A percentile compares a stretch with the other conserved stretches of the same genome.
These are phyloP conservation scores for Reticulitermes speratus DNA, from an alignment of 1,140 invertebrate genomes.

Conservation along the genomic window DNA sequence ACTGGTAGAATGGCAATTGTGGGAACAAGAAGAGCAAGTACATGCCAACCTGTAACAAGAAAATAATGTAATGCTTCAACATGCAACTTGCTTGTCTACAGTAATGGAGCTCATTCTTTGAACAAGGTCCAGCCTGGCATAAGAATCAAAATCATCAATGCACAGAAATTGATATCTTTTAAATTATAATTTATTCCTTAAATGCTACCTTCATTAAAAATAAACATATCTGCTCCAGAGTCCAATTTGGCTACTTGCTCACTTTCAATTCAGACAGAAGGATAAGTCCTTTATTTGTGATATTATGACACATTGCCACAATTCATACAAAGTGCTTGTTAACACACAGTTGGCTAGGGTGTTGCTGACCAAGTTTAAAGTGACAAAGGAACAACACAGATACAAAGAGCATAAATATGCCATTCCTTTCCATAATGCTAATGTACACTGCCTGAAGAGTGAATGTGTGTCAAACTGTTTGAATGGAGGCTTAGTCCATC, in stretches of 20 bases:
- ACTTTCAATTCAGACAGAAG: neutral
- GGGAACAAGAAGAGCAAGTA: neutral
- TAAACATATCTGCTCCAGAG: neutral
- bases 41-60: neutral
- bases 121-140: neutral
- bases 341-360: neutral
- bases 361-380: neutral
- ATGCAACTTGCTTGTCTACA: neutral
- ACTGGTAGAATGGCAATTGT: neutral
- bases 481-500: neutral
- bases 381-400: slow-evolving; percentile 8
- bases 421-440: neutral
- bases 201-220: neutral
- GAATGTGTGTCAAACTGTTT: slow-evolving; percentile 3
- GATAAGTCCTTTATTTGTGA: neutral
- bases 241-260: neutral
- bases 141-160: neutral
- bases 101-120: neutral
- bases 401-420: neutral
- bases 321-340: neutral
- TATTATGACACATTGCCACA: neutral
- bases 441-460: neutral
- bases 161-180: neutral
- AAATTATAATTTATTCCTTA: neutral
- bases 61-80: neutral